phyloP scores from a whole-genome alignment of 2,113 vertebrate genomes.

The Procapra przewalskii region DNA sequence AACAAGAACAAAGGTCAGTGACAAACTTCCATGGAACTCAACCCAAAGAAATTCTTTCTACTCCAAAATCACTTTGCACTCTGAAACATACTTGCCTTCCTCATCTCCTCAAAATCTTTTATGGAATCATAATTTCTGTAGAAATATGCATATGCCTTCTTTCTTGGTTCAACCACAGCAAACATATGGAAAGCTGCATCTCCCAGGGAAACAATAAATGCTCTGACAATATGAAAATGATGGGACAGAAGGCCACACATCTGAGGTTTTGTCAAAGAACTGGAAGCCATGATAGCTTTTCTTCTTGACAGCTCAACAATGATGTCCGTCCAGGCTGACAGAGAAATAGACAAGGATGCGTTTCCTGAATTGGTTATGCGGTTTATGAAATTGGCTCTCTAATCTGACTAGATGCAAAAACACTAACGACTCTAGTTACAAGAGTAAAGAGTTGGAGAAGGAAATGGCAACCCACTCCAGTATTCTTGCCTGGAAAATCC shows the following conservation, averaged over 20 bases:
- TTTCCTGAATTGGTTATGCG: neutral
- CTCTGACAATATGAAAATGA: neutral
- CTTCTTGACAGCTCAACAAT: neutral
- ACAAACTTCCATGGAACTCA: neutral
- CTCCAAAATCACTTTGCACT: neutral
- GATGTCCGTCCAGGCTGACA: neutral
- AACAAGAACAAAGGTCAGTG: neutral
- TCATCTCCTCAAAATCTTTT: neutral
- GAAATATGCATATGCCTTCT: neutral
- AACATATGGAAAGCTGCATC: neutral
- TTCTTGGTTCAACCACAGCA: neutral
- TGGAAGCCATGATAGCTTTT: neutral
- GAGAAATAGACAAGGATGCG: neutral
- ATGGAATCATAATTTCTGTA: neutral
- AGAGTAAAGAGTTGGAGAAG: too few species aligned
- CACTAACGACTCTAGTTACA: neutral
- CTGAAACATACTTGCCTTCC: neutral
- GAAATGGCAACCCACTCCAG: too few species aligned
- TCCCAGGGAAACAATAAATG: neutral
- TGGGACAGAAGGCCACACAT: neutral
- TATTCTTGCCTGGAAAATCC: too few species aligned
- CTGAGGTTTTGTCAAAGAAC: neutral
- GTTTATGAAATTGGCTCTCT: neutral
- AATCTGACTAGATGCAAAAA: neutral
- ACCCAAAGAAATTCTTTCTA: neutral